Conservation (phyloP, 2,113 vertebrate species). For the Scomber scombrus region DNA sequence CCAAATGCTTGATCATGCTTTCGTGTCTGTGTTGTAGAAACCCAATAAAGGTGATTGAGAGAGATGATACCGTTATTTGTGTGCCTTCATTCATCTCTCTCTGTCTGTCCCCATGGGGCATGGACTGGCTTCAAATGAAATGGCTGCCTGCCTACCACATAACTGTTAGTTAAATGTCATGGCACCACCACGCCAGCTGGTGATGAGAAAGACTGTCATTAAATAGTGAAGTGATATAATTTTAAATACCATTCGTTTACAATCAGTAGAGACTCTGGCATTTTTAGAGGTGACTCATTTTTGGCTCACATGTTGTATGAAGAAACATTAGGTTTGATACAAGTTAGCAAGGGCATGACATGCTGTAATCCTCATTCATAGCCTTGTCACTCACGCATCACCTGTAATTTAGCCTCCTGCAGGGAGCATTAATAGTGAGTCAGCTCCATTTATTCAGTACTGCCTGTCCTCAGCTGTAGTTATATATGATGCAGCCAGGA, state of each 20-base stretch:
- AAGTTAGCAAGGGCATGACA: not conserved
- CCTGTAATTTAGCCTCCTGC: constrained; percentile 19
- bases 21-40: constrained; percentile 33
- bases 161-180: constrained; percentile 75
- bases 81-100: constrained; percentile 56
- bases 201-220: constrained; percentile 62
- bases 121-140: constrained; percentile 61
- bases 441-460: not conserved
- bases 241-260: constrained; percentile 53
- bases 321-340: not conserved
- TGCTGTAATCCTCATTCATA: constrained; percentile 7
- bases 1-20: constrained; percentile 30
- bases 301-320: constrained; percentile 1
- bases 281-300: constrained; percentile 33
- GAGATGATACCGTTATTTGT: constrained; percentile 37
- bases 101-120: constrained; percentile 38
- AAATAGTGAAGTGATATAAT: constrained; percentile 68
- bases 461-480: constrained; percentile 4
- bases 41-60: constrained; percentile 38
- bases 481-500: constrained; percentile 6
- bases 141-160: constrained; percentile 53
- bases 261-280: constrained; percentile 27
- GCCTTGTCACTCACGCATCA: constrained; percentile 24
- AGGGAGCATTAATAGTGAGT: constrained; percentile 23
- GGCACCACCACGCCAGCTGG: constrained; percentile 63